Conservation (phyloP, 2,797 vertebrate genomes). For the Chaetophractus vellerosus region DNA sequence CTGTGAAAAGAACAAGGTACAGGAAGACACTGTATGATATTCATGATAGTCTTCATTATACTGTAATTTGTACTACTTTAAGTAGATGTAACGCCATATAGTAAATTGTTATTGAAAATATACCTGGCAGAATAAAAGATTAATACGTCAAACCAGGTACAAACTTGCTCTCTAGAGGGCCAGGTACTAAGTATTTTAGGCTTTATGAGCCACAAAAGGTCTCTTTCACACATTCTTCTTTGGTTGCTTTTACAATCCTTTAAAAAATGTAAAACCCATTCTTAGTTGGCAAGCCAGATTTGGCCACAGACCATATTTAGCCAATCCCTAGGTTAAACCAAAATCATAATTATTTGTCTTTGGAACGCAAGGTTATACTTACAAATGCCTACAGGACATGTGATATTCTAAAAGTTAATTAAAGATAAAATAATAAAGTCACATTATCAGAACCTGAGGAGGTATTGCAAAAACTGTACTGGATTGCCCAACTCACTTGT, state of each 20-base stretch:
- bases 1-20: background rate
- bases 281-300: background rate
- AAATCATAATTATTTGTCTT: background rate
- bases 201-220: background rate
- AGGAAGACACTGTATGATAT: slow-evolving; percentile 36
- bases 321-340: background rate
- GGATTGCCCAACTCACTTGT: background rate
- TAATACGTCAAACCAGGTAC: background rate
- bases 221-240: background rate
- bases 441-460: background rate
- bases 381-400: background rate
- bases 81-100: background rate
- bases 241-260: background rate
- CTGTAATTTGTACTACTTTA: background rate
- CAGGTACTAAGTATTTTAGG: background rate
- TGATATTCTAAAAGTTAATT: background rate
- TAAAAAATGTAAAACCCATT: background rate
- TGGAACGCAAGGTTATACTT: background rate
- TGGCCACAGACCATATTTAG: background rate
- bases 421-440: slow-evolving; percentile 15
- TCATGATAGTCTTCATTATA: slow-evolving; percentile 5
- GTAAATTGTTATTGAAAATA: background rate
- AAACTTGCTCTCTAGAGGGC: background rate
- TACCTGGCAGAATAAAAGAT: slow-evolving; percentile 41
- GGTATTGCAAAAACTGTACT: background rate